Percentiles rank a stretch among this genome's conserved stretches.
Conservation (phyloP, 2,888 invertebrate species). For the Rhopalosiphum nymphaeae region DNA sequence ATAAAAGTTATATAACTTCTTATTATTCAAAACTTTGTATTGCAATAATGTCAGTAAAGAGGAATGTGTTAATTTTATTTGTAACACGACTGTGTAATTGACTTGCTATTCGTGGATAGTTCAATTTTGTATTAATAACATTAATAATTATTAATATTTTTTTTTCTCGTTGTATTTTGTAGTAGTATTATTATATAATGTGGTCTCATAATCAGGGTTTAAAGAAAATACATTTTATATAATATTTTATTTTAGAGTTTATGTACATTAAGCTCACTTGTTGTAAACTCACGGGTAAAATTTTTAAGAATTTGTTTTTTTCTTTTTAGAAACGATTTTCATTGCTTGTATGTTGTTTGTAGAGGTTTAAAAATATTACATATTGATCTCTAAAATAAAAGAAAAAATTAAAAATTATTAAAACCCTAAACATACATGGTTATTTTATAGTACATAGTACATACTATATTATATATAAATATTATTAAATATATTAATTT, state of each 20-base stretch:
- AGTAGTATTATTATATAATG: constrained; percentile 61
- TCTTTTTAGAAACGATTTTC: constrained; percentile 56
- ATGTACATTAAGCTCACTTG: constrained; percentile 59
- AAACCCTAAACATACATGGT: constrained; percentile 43
- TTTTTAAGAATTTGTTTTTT: constrained; percentile 59
- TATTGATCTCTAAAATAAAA: constrained; percentile 57
- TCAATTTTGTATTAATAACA: constrained; percentile 50
- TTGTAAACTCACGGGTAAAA: constrained; percentile 63
- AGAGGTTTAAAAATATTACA: constrained; percentile 62
- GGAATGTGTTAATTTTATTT: constrained; percentile 32
- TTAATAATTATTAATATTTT: constrained; percentile 40
- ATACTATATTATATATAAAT: constrained; percentile 18
- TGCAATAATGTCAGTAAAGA: not conserved
- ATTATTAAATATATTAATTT: constrained; percentile 29
- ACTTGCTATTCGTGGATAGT: constrained; percentile 11
- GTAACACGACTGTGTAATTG: constrained; percentile 23
- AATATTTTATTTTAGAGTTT: constrained; percentile 64
- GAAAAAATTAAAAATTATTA: constrained; percentile 41
- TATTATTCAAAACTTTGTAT: constrained; percentile 17
- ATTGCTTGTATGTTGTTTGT: constrained; percentile 51
- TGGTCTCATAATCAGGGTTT: constrained; percentile 63
- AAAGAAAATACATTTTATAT: constrained; percentile 58
- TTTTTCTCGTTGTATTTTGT: constrained; percentile 61
- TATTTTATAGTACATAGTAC: constrained; percentile 38
- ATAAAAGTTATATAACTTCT: not conserved